Base-by-base conservation (phyloP, 53 echinoderm and acorn worm genomes). In the Actinopyga echinites region DNA sequence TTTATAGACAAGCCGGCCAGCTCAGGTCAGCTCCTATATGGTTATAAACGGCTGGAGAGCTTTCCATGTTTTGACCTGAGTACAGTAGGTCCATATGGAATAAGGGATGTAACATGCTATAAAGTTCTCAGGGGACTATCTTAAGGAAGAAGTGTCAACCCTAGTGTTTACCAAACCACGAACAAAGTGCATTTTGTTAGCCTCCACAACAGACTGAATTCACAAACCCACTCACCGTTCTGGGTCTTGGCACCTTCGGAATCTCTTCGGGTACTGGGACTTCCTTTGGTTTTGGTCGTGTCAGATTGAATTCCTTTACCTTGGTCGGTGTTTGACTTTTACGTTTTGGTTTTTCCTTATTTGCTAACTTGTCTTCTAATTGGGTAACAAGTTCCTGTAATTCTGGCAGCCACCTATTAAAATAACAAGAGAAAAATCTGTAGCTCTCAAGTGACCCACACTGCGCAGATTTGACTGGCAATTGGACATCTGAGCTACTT, bases 341-440 rank as follows among this genome's bases (percentile, higher is more conserved):
- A 28, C 84, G 79, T 69, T 85, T 87, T 12, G 77, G 35, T 74
- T 91, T 82, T 44, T 86, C 81, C 86, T 88, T 94, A 79, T 97
- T 93, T 42, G 92, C 94, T 30, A 97, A 87, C 54, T 93, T 97
- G 52, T 92, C 90, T 17, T 84, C 92, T 32, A 97, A 53, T 65
- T 97, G 97, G 57, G 67, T 21, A 20, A 94, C 86, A 12, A 97
- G 64, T 62, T 97, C 97, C 28, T 84, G 67, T 30, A 97, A 74
- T 80, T 97, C 97, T 29, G 97, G 97, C 56, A 97, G 64, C 97
- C 97, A 97, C 79, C 97, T 97, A 54, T 8, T 8, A 61, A 61
- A 1, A 61, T 11, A 30, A 7, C 7, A 61, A 22, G 61, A 61
- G 19, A 9, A 61, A 28, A 61, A 61, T 5, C 5, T 1, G 30